These are phyloP conservation scores for Petroica traversi DNA, from an alignment of 2,113 vertebrate genomes.

Conservation along the genomic window DNA sequence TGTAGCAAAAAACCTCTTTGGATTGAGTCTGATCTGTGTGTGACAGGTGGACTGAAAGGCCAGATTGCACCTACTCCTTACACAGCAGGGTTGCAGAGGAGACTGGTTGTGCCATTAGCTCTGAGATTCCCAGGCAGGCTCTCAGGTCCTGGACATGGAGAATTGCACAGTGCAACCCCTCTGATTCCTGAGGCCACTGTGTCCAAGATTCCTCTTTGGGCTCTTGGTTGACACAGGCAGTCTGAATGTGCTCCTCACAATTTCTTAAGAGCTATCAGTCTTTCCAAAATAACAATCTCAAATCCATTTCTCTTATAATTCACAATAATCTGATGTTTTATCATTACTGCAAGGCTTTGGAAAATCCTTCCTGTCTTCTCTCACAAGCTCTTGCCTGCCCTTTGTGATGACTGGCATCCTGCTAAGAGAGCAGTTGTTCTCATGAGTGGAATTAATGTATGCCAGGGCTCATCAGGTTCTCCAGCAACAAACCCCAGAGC, in stretches of 20 bases:
- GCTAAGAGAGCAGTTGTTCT: not conserved
- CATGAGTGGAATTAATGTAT: not conserved
- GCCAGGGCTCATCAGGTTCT: not conserved
- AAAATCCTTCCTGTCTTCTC: not conserved
- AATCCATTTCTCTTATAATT: not conserved
- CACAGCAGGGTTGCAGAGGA: not conserved
- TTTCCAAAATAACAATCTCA: not conserved
- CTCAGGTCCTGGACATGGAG: not conserved
- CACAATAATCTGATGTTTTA: not conserved
- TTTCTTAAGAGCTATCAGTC: not conserved
- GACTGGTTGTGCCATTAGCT: not conserved
- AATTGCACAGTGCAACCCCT: not conserved
- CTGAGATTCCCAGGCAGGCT: not conserved
- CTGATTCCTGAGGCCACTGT: not conserved
- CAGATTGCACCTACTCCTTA: not conserved
- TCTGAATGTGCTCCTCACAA: not conserved
- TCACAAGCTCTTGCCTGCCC: not conserved
- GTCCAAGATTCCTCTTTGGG: rapidly evolving
- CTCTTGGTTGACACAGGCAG: not conserved
- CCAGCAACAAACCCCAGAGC: not conserved
- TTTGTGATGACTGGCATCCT: not conserved
- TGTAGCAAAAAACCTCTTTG: not conserved
- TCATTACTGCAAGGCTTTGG: not conserved
- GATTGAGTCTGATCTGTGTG: not conserved
- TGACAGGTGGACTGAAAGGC: not conserved